Evolutionary conservation across 2,797 vertebrate species (phyloP).

Genomic region (Megalops cyprinoides): DNA sequence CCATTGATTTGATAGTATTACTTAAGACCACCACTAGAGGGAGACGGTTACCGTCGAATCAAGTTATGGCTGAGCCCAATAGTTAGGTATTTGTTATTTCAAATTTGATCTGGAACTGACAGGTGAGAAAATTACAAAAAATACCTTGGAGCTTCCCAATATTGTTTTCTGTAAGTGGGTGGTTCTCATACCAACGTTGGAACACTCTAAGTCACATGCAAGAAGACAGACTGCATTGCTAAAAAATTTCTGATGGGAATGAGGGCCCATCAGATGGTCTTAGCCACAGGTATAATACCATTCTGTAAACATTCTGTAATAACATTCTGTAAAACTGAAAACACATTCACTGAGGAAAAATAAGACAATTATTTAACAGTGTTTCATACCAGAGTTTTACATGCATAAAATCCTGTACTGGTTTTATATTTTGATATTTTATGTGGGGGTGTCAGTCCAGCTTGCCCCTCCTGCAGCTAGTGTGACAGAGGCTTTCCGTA

Average conservation of each 20-base stretch:
- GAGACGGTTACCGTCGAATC: not conserved
- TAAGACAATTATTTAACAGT: no score
- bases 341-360: no score
- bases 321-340: no score
- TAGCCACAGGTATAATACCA: no score
- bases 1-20: not conserved
- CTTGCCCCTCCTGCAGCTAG: no score
- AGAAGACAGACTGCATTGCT: not conserved
- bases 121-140: not conserved
- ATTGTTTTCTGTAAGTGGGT: not conserved
- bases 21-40: slow-evolving; percentile 3
- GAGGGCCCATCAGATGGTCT: no score
- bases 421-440: not conserved
- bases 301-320: no score
- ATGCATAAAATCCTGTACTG: not conserved
- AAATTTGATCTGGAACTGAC: not conserved
- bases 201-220: not conserved
- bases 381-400: not conserved
- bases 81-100: not conserved
- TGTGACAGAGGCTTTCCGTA: not conserved
- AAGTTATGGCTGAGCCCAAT: not conserved
- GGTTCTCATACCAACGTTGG: not conserved
- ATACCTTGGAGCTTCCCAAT: not conserved
- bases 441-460: not conserved
- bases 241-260: not conserved